Evolutionary conservation across 1,140 invertebrate species (phyloP), one percentile per base, ranked within the genome.

Genomic region (Caenorhabditis inopinata): DNA sequence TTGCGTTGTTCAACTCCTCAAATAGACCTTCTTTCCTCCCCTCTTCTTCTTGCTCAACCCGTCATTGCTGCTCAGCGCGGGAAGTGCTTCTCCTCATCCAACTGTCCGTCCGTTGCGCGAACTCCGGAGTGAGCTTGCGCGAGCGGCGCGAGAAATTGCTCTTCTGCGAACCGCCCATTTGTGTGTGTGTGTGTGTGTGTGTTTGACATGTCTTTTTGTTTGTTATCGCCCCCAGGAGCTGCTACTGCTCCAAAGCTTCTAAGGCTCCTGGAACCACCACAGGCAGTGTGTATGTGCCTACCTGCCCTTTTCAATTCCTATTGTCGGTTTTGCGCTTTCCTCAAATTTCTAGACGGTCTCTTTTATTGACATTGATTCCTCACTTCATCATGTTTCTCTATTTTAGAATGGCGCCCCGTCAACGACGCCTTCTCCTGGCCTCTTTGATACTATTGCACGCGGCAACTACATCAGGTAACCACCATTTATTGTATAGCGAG

Each of bases 151-250:
- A 68, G 58, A 68, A 68, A 68, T 68, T 68, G 58, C 58, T 68
- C 58, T 68, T 68, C 58, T 68, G 32, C 32, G 58, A 21, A 38
- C 58, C 58, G 32, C 58, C 58, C 32, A 29, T 32, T 32, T 58
- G 14, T 42, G 38, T 42, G 5, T n/a, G 18, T 23, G 18, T 51
- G 12, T 58, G 5, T 53, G 49, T 53, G 51, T 68, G 58, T 68
- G 58, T 68, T 68, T 68, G 58, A 68, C 58, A 68, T 68, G 58
- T 68, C 58, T 68, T 68, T 68, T 68, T 68, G 58, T 68, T 68
- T 68, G 58, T 68, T 68, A 68, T 68, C 58, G 58, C 58, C 58
- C 58, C 32, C 58, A 68, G 58, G 58, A 68, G 58, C 58, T 38
- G 58, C 58, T 32, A 68, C 58, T 68, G 58, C 58, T 68, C 58